A percentile compares a stretch with the other conserved stretches of the same genome.
These are phyloP conservation scores for Danaus plexippus DNA, from an alignment of 1,140 invertebrate genomes.

Conservation along the genomic window DNA sequence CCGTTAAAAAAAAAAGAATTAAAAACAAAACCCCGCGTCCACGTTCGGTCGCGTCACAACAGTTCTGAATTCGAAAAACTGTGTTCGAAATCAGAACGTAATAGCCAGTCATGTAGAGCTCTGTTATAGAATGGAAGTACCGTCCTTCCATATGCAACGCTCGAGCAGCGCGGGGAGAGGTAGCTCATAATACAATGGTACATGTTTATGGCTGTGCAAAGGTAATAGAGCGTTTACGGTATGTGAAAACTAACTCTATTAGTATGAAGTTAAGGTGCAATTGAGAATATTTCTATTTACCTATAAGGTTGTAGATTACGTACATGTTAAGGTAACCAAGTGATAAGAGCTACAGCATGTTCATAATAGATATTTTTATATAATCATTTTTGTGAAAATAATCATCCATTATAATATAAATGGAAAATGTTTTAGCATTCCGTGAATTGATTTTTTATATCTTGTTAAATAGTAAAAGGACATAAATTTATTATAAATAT, in stretches of 20 bases:
- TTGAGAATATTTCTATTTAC: slow-evolving; percentile 9
- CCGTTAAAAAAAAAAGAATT: slow-evolving; percentile 26
- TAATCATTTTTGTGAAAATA: too few species aligned
- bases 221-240: slow-evolving; percentile 8
- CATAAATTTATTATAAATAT: too few species aligned
- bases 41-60: slow-evolving; percentile 31
- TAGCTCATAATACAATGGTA: slow-evolving; percentile 32
- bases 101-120: slow-evolving; percentile 30
- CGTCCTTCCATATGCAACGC: slow-evolving; percentile 7
- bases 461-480: too few species aligned
- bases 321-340: slow-evolving; percentile 38
- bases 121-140: slow-evolving; percentile 19
- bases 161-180: slow-evolving; percentile 14
- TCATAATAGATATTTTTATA: slow-evolving; percentile 10
- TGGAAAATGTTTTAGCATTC: too few species aligned
- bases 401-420: too few species aligned
- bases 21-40: slow-evolving; percentile 36
- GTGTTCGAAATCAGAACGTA: slow-evolving; percentile 51
- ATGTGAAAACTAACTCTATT: slow-evolving; percentile 23
- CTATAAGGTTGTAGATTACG: slow-evolving; percentile 33
- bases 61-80: slow-evolving; percentile 52
- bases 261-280: slow-evolving; percentile 3
- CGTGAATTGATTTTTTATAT: too few species aligned
- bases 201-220: slow-evolving; percentile 9
- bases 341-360: slow-evolving; percentile 48